Conservation (phyloP, 2,888 invertebrate species). For the Auanema freiburgensis region DNA sequence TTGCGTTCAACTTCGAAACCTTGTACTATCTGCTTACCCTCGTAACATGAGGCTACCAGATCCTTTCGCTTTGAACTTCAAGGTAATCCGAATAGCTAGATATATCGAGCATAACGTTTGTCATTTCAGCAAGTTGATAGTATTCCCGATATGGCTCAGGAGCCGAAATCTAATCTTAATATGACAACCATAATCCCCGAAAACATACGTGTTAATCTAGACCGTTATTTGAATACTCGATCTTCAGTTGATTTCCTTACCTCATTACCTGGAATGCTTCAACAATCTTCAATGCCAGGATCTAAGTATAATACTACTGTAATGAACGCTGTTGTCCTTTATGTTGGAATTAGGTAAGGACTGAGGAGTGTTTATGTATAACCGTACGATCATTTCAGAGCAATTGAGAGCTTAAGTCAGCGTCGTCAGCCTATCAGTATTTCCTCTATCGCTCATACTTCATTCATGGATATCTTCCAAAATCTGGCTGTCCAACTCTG, state of each 20-base stretch:
- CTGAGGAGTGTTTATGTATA: neutral
- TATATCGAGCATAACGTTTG: no score
- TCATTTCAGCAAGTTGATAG: slow-evolving; percentile 58
- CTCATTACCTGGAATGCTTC: slow-evolving; percentile 66
- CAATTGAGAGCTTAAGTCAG: slow-evolving; percentile 85
- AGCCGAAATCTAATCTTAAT: slow-evolving; percentile 59
- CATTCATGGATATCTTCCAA: slow-evolving; percentile 99
- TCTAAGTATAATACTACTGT: slow-evolving; percentile 90
- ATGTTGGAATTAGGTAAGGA: slow-evolving; percentile 75
- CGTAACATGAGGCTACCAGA: slow-evolving; percentile 96
- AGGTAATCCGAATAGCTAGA: no score
- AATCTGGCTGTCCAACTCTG: slow-evolving; percentile 96
- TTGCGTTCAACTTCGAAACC: slow-evolving; percentile 95
- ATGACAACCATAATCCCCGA: slow-evolving; percentile 54
- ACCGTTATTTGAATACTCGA: slow-evolving; percentile 84
- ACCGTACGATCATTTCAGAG: slow-evolving; percentile 66
- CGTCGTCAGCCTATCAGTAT: slow-evolving; percentile 91
- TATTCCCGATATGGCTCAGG: slow-evolving; percentile 60
- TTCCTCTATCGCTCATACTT: slow-evolving; percentile 95
- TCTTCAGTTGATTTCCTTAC: slow-evolving; percentile 68
- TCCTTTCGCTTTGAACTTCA: slow-evolving; percentile 95
- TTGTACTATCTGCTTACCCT: slow-evolving; percentile 95
- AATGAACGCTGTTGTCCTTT: slow-evolving; percentile 94
- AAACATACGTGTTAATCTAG: slow-evolving; percentile 75
- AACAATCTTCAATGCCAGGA: slow-evolving; percentile 74